phyloP scores from a whole-genome alignment of 1,140 invertebrate species.

The Dryas iulia region DNA sequence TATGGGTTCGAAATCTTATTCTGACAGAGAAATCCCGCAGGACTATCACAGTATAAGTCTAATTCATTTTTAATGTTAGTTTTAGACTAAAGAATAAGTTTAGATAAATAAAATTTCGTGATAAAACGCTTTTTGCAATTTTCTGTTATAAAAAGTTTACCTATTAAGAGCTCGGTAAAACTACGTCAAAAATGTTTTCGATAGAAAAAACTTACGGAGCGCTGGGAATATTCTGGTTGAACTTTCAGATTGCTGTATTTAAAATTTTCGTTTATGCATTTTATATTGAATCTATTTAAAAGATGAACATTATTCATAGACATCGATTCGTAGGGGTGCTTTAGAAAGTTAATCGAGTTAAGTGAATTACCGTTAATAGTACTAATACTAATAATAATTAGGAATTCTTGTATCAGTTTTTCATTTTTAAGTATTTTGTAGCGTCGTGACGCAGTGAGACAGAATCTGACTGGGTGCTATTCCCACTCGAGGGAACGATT shows the following conservation, averaged over 20 bases:
- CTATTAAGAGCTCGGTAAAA: slow-evolving; percentile 36
- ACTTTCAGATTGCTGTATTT: slow-evolving; percentile 19
- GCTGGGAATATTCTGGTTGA: slow-evolving; percentile 22
- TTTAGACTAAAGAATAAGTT: neutral
- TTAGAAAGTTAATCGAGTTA: neutral
- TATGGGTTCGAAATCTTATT: neutral
- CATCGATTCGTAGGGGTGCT: neutral
- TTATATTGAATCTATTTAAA: slow-evolving; percentile 14
- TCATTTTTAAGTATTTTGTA: no score
- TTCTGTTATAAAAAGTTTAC: slow-evolving; percentile 33
- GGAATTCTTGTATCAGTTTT: no score
- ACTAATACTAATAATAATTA: neutral
- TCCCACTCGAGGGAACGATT: no score
- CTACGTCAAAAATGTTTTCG: slow-evolving; percentile 33
- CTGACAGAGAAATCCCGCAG: neutral
- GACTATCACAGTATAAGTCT: neutral
- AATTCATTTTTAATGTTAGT: slow-evolving; percentile 19
- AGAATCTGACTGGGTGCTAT: no score
- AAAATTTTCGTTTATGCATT: slow-evolving; percentile 14
- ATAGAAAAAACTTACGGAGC: slow-evolving; percentile 22
- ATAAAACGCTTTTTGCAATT: slow-evolving; percentile 23
- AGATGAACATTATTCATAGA: slow-evolving; percentile 4
- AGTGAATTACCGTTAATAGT: neutral
- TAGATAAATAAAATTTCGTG: slow-evolving; percentile 22
- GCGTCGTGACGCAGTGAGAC: no score